Evolutionary conservation across 2,797 vertebrate species (phyloP).

Genomic region (Brachyalestes nurse): DNA sequence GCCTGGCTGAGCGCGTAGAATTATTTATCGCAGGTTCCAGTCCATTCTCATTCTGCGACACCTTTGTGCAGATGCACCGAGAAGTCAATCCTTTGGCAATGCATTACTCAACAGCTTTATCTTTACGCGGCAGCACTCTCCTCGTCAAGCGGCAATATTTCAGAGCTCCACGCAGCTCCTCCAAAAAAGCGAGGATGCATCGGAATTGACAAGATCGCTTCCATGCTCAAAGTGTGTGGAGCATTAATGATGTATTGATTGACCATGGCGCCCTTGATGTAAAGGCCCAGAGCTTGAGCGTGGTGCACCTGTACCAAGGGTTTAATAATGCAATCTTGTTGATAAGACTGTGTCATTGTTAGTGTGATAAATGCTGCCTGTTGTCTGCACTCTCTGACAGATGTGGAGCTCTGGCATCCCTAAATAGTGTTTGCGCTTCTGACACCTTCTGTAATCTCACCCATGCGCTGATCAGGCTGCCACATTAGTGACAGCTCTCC

Average conservation of each 20-base stretch:
- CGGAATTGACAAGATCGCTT: constrained; percentile 37
- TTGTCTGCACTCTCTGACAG: constrained; percentile 36
- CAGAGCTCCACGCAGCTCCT: constrained; percentile 30
- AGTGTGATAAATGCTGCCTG: constrained; percentile 34
- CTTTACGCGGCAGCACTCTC: constrained; percentile 55
- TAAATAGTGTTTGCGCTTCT: constrained; percentile 35
- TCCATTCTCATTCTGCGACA: constrained; percentile 55
- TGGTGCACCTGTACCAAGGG: constrained; percentile 12
- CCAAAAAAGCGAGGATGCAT: constrained; percentile 29
- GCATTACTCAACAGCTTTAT: constrained; percentile 63
- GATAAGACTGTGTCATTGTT: constrained; percentile 43
- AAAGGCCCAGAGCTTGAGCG: constrained; percentile 4
- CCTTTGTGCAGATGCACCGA: constrained; percentile 54
- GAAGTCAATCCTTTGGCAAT: constrained; percentile 55
- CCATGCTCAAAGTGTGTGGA: constrained; percentile 8
- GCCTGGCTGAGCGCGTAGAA: constrained; percentile 28
- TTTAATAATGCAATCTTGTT: constrained; percentile 24
- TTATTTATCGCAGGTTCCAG: constrained; percentile 56
- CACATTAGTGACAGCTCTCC: constrained; percentile 37
- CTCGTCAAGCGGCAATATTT: constrained; percentile 48
- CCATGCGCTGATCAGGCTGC: constrained; percentile 10
- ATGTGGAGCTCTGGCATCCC: constrained; percentile 19
- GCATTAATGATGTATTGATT: constrained; percentile 50
- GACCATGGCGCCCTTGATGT: constrained; percentile 31
- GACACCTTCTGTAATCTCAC: constrained; percentile 19